Conservation (phyloP, 2,888 invertebrate genomes). For the Athripsodes cinereus region DNA sequence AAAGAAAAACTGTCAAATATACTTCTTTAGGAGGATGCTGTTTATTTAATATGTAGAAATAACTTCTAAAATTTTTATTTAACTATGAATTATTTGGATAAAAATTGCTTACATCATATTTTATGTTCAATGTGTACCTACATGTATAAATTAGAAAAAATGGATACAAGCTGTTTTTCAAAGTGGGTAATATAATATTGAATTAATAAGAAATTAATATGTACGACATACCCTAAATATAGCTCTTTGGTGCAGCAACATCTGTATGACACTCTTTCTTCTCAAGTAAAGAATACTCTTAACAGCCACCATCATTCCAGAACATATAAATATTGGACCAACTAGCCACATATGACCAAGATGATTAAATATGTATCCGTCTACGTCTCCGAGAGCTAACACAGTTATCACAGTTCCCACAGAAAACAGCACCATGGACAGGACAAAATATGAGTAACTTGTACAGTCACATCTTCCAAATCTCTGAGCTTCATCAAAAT, state of each 20-base stretch:
- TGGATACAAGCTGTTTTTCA: no score
- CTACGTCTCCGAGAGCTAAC: slow-evolving; percentile 54
- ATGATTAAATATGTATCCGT: slow-evolving; percentile 54
- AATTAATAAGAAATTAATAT: no score
- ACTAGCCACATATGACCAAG: slow-evolving; percentile 64
- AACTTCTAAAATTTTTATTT: no score
- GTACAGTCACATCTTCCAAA: slow-evolving; percentile 62
- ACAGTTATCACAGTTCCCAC: slow-evolving; percentile 60
- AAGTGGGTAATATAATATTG: no score
- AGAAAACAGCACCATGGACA: slow-evolving; percentile 56
- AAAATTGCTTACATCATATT: no score
- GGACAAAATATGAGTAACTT: slow-evolving; percentile 58
- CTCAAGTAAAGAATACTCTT: slow-evolving; percentile 60
- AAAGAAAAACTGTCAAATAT: no score
- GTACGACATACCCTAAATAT: slow-evolving; percentile 51
- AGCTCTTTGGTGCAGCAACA: slow-evolving; percentile 57
- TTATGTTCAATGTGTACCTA: no score
- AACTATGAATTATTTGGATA: no score
- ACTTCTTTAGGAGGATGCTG: no score
- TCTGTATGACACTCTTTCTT: slow-evolving; percentile 59
- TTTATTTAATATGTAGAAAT: no score
- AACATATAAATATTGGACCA: slow-evolving; percentile 61
- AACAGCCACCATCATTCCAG: slow-evolving; percentile 63
- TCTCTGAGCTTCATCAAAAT: slow-evolving; percentile 54
- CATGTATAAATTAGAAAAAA: no score